Conservation (phyloP, 2,797 vertebrate genomes). For the Ctenopoma kingsleyae region DNA sequence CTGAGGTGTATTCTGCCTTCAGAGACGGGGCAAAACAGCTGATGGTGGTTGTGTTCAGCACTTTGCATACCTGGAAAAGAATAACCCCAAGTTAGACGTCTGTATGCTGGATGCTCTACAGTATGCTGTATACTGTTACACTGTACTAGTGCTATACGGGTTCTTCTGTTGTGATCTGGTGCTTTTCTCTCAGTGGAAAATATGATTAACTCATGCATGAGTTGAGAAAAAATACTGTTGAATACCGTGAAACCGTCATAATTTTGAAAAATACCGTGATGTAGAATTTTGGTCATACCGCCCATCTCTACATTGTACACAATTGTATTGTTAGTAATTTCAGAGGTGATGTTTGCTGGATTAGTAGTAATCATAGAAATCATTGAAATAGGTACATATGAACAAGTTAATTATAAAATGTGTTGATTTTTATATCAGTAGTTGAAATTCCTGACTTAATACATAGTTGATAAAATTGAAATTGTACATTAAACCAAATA, state of each 20-base stretch:
- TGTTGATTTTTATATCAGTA: no score
- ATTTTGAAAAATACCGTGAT: no score
- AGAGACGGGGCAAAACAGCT: conserved; percentile 92
- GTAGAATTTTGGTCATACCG: no score
- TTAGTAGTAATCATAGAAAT: conserved; percentile 1
- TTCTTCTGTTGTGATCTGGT: no score
- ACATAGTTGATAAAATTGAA: neutral
- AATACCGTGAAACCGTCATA: no score
- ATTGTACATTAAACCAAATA: neutral
- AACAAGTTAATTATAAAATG: neutral
- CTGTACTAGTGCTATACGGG: no score
- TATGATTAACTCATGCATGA: no score
- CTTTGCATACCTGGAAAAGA: conserved; percentile 90
- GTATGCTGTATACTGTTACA: no score
- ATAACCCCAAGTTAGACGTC: neutral
- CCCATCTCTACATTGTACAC: no score
- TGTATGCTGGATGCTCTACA: no score
- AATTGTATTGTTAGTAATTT: neutral
- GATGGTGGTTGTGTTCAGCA: conserved; percentile 91
- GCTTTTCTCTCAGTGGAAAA: no score
- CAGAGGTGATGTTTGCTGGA: neutral
- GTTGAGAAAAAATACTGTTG: no score
- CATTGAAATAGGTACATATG: neutral
- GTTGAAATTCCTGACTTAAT: neutral
- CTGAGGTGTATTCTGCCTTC: conserved; percentile 82